A percentile compares a stretch with the other conserved stretches of the same genome.
These are phyloP conservation scores for Dicranocentrus wangi DNA, from an alignment of 2,888 invertebrate genomes.

Conservation along the genomic window DNA sequence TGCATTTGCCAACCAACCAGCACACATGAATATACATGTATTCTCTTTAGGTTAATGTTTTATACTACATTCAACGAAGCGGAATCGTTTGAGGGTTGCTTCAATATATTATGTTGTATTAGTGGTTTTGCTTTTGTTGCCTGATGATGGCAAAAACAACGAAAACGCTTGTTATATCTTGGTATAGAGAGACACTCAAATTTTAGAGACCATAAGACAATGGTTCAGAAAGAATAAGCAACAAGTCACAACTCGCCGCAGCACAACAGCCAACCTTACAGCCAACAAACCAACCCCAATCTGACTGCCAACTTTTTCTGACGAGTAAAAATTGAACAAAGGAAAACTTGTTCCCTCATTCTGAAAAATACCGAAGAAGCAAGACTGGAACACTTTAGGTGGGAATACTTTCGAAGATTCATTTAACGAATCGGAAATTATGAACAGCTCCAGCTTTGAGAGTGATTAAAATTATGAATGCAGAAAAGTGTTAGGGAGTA, in stretches of 20 bases:
- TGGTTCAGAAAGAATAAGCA: too few relatives aligned
- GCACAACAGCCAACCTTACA: slow-evolving; percentile 1
- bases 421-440: slow-evolving; percentile 25
- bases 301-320: slow-evolving; percentile 53
- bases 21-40: slow-evolving; percentile 1
- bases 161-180: slow-evolving; percentile 9
- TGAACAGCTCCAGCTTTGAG: slow-evolving; percentile 49
- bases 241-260: neutral
- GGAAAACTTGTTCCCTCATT: slow-evolving; percentile 51
- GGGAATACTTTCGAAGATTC: slow-evolving; percentile 13
- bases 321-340: slow-evolving; percentile 46
- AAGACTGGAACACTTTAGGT: too few relatives aligned
- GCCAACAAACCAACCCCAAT: slow-evolving; percentile 47
- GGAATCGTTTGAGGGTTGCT: slow-evolving; percentile 56
- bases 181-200: too few relatives aligned
- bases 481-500: too few relatives aligned
- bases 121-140: slow-evolving; percentile 54
- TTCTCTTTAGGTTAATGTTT: slow-evolving; percentile 49
- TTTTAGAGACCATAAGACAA: too few relatives aligned
- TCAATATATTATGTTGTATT: slow-evolving; percentile 55
- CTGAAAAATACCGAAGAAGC: neutral
- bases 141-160: slow-evolving; percentile 39
- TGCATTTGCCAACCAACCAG: slow-evolving; percentile 15
- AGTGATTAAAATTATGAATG: slow-evolving; percentile 50
- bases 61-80: slow-evolving; percentile 52